Evolutionary conservation across 2,113 vertebrate species (phyloP).

Genomic region (Ailuropoda melanoleuca): DNA sequence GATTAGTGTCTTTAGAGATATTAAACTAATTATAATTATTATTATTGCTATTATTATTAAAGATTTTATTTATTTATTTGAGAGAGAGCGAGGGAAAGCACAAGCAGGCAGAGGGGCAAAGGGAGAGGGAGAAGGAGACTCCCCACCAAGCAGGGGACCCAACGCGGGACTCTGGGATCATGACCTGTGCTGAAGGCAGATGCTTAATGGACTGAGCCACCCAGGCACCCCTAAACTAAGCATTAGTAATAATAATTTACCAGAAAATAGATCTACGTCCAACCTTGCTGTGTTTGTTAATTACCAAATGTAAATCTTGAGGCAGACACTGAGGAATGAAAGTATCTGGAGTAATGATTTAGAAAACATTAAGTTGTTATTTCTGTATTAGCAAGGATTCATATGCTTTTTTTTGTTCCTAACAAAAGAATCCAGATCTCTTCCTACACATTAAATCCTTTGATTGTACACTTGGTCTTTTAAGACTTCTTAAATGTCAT

Average conservation of each 20-base stretch:
- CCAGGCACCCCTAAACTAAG: background rate
- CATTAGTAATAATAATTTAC: background rate
- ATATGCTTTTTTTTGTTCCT: background rate
- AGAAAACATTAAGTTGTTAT: background rate
- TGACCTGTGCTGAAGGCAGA: too few species aligned
- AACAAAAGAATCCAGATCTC: slow-evolving; percentile 4
- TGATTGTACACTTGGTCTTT: background rate
- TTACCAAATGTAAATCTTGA: slow-evolving; percentile 24
- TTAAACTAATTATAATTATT: background rate
- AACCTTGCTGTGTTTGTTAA: background rate
- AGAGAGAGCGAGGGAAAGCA: too few species aligned
- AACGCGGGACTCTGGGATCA: too few species aligned
- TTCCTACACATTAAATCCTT: background rate
- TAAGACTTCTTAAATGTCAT: slow-evolving; percentile 32
- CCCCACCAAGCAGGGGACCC: too few species aligned
- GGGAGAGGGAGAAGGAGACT: too few species aligned
- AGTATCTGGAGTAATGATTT: background rate
- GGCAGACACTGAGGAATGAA: background rate
- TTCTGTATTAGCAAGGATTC: slow-evolving; percentile 17
- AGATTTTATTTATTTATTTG: too few species aligned
- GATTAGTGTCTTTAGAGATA: background rate
- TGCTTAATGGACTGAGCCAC: too few species aligned
- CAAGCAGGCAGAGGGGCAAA: too few species aligned
- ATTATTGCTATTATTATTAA: too few species aligned
- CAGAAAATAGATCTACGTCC: background rate